Evolutionary conservation across 2,888 invertebrate species (phyloP).

Genomic region (Malacosoma neustria): DNA sequence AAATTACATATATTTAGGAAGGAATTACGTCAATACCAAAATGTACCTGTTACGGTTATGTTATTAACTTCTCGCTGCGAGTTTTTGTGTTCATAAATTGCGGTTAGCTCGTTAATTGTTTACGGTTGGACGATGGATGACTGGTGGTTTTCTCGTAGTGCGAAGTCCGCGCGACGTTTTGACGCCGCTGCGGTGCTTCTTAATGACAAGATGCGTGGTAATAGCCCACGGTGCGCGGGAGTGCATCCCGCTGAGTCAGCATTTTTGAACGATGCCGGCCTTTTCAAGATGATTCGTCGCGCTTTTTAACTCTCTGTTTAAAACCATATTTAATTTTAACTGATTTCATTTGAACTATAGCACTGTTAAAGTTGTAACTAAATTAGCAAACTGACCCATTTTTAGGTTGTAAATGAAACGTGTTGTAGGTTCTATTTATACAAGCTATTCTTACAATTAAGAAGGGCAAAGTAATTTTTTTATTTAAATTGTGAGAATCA

Average conservation of each 20-base stretch:
- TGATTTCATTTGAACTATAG: too few relatives aligned
- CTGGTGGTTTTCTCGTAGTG: constrained; percentile 53
- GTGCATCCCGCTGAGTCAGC: constrained; percentile 62
- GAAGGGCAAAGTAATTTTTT: too few relatives aligned
- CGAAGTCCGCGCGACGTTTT: constrained; percentile 51
- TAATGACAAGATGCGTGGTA: constrained; percentile 55
- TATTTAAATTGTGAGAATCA: too few relatives aligned
- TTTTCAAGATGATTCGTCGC: constrained; percentile 38
- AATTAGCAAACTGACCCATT: too few relatives aligned
- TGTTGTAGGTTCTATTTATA: too few relatives aligned
- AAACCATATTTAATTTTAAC: too few relatives aligned
- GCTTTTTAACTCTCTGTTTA: constrained; percentile 17
- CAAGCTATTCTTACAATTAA: too few relatives aligned
- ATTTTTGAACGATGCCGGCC: constrained; percentile 52
- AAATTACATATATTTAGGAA: too few relatives aligned
- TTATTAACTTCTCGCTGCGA: constrained; percentile 35
- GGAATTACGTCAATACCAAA: not conserved
- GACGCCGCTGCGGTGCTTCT: not conserved
- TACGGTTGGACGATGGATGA: constrained; percentile 51
- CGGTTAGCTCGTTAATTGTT: constrained; percentile 60
- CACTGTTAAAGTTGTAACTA: too few relatives aligned
- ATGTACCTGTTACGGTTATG: not conserved
- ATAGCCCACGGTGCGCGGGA: constrained; percentile 39
- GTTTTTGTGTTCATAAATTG: constrained; percentile 53
- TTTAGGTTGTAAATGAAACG: too few relatives aligned